These are phyloP conservation scores for Pteropus rufus DNA, from an alignment of 2,797 vertebrate species.

Conservation along the genomic window DNA sequence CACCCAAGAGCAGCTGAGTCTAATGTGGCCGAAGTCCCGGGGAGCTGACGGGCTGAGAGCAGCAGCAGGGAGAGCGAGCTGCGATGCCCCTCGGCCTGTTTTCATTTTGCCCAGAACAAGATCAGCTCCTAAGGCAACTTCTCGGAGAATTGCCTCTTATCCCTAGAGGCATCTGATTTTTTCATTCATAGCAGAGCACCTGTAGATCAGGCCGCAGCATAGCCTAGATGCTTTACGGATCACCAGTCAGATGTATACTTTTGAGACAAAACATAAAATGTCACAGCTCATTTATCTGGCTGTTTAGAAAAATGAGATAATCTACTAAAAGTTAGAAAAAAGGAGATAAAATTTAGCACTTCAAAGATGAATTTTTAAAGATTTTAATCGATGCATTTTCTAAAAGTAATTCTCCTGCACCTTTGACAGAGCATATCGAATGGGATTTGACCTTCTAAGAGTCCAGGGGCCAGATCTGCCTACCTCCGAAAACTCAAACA, in stretches of 20 bases:
- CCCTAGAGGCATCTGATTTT: background rate
- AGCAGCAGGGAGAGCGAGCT: background rate
- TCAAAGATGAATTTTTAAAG: background rate
- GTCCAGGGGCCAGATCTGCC: no score
- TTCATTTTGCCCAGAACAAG: background rate
- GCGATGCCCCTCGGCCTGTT: background rate
- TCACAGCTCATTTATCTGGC: background rate
- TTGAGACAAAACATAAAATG: background rate
- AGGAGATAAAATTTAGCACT: background rate
- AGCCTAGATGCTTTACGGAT: background rate
- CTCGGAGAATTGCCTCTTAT: no score
- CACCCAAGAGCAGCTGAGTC: background rate
- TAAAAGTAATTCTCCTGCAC: background rate
- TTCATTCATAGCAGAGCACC: background rate
- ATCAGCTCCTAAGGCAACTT: no score
- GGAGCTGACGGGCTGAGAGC: background rate
- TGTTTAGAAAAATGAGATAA: background rate
- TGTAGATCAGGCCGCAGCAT: no score
- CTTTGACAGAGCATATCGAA: background rate
- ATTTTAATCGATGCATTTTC: background rate
- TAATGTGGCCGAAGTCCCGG: background rate
- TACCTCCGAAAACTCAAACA: background rate
- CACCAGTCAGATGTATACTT: background rate
- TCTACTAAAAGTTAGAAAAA: background rate
- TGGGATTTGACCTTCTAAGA: no score